Evolutionary conservation across 2,113 vertebrate species (phyloP), one percentile per base, ranked within the genome.

Genomic region (Spermophilus dauricus): DNA sequence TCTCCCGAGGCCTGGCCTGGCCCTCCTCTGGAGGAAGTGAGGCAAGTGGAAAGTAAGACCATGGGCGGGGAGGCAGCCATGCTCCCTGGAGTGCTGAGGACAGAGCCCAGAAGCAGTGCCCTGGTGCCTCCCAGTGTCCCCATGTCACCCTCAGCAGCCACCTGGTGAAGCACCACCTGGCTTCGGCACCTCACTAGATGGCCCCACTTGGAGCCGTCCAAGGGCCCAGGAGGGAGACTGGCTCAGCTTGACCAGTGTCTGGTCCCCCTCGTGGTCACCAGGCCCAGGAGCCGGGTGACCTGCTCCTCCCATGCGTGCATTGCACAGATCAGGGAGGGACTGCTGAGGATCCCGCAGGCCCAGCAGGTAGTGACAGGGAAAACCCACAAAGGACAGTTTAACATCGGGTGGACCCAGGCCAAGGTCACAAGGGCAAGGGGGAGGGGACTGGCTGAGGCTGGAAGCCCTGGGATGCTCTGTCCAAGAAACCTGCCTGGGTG

Each of bases 161-260:
- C 48, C 48, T 8, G 2, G 48, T 51, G 48, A 51, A 51, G 48
- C 48, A 51, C 48, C 48, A 12, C 48, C 48, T 51, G 48, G 48
- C 48, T 51, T 10, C 2, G 1, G 48, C 18, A n/a, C 45, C 20
- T 22, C 0, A 16, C 61, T 26, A 8, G 11, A 28, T 18, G 56
- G 48, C 3, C 30, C 48, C 22, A 3, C 72, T 65, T 11, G 12
- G n/a, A 34, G 30, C 12, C 18, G 0, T 22, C 28, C 39, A 3
- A 1, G 1, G 58, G 14, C 6, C 26, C 2, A 42, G 32, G 69
- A 20, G 80, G 63, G 69, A 92, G 16, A 11, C 13, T 7, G n/a
- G 20, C 3, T 86, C 26, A 5, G 8, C 37, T 17, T 63, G 56
- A 45, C 28, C 75, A 17, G 75, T 39, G 48, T 56, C 67, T 12